Evolutionary conservation across 2,888 invertebrate species (phyloP), one percentile per base, ranked within the genome.

Genomic region (Sthenelais limicola): DNA sequence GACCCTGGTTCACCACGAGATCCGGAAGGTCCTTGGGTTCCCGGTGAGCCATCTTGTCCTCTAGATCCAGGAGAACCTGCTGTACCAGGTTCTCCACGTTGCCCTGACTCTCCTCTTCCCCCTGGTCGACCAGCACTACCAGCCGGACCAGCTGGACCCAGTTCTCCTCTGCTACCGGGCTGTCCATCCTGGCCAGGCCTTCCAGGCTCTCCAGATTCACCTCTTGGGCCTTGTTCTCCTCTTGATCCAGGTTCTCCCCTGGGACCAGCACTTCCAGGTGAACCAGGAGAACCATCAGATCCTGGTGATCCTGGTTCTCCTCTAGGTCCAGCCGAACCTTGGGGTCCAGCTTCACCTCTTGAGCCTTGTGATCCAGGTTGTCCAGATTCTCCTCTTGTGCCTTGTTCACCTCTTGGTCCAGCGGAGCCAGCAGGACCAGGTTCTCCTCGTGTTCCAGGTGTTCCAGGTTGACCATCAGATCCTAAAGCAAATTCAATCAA

Each of bases 1-100:
- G 90, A 91, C 54, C 74, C 73, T 35, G 66, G 18, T 49, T 56
- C 67, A 21, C 76, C 76, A 26, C 51, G 49, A 21, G 35, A 2
- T 35, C 62, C 62, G 3, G 62, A 15, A n/a, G n/a, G n/a, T n/a
- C n/a, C n/a, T n/a, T n/a, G n/a, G n/a, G 47, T 28, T 9, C 74
- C 74, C 7, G 24, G 52, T 30, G 38, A 70, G 9, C 73, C 73
- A 3, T n/a, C 47, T 21, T 38, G 67, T 47, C 67, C 67, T 48
- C 43, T 47, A 18, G 32, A 21, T 7, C 71, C 71, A n/a, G n/a
- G n/a, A n/a, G n/a, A n/a, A n/a, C n/a, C n/a, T n/a, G n/a, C n/a
- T n/a, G n/a, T n/a, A n/a, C 84, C 84, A 35, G 58, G 33, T 58
- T 58, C 58, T 26, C 58, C 58, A 52, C 52, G 52, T 21, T 52